Conservation (phyloP, 2,797 vertebrate species). For the Anas bahamensis region DNA sequence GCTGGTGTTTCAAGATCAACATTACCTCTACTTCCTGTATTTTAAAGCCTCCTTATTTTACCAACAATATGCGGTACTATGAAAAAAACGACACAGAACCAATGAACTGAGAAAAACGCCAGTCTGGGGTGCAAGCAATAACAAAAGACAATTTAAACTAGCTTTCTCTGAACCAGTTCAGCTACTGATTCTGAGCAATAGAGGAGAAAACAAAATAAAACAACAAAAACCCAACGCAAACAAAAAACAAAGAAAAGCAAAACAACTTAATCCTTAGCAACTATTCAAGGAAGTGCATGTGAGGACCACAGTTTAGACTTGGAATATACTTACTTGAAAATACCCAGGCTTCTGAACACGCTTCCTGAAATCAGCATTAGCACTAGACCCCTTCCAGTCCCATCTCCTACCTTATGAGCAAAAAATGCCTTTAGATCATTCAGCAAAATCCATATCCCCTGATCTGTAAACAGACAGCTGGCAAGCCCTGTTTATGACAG, state of each 20-base stretch:
- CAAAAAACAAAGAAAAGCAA: neutral
- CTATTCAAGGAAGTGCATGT: neutral
- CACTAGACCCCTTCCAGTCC: neutral
- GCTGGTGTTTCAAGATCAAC: conserved; percentile 51
- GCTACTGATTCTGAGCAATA: neutral
- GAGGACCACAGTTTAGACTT: neutral
- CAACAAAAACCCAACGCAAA: no score
- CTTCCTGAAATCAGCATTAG: neutral
- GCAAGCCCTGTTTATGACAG: neutral
- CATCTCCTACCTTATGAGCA: neutral
- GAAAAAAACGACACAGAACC: neutral
- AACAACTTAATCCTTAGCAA: neutral
- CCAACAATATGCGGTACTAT: neutral
- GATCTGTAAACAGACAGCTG: neutral
- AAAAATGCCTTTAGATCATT: neutral
- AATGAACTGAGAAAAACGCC: neutral
- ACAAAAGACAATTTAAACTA: neutral
- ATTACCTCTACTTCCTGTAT: conserved; percentile 29
- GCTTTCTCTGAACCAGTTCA: neutral
- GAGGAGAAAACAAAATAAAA: neutral
- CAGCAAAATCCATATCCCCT: neutral
- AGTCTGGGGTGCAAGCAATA: neutral
- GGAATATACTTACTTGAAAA: neutral
- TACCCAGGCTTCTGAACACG: neutral
- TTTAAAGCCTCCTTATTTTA: conserved; percentile 36